Evolutionary conservation across 2,888 invertebrate genomes (phyloP).

Genomic region (Syrphus vitripennis): DNA sequence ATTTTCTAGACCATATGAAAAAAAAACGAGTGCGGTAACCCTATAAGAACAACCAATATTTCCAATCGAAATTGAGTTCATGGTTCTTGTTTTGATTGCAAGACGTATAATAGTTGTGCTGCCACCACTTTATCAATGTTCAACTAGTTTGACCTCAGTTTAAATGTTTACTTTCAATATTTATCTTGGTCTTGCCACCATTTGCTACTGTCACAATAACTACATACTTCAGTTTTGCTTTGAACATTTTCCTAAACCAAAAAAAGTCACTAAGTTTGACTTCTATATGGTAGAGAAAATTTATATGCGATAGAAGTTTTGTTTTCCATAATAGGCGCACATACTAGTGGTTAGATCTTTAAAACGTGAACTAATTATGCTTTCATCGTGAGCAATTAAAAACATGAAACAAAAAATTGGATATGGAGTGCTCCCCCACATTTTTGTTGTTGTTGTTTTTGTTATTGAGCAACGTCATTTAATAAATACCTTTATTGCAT

Average conservation of each 20-base stretch:
- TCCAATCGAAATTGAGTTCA: conserved; percentile 56
- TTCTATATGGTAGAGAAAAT: neutral
- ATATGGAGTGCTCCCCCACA: conserved; percentile 2
- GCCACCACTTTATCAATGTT: conserved; percentile 19
- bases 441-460: neutral
- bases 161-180: conserved; percentile 45
- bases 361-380: conserved; percentile 59
- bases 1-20: neutral
- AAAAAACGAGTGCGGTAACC: neutral
- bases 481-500: neutral
- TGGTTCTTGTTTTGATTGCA: conserved; percentile 41
- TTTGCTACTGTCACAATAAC: neutral
- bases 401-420: conserved; percentile 4
- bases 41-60: conserved; percentile 23
- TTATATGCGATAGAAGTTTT: neutral
- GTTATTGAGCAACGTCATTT: no score
- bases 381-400: conserved; percentile 64
- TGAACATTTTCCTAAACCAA: neutral
- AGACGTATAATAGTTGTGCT: neutral
- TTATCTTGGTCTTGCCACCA: neutral
- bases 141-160: conserved; percentile 65
- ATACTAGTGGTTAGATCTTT: neutral
- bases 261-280: neutral
- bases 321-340: conserved; percentile 9
- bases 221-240: neutral